These are phyloP conservation scores for Calyptommatus sinebrachiatus DNA, from an alignment of 2,113 vertebrate genomes.

Conservation along the genomic window DNA sequence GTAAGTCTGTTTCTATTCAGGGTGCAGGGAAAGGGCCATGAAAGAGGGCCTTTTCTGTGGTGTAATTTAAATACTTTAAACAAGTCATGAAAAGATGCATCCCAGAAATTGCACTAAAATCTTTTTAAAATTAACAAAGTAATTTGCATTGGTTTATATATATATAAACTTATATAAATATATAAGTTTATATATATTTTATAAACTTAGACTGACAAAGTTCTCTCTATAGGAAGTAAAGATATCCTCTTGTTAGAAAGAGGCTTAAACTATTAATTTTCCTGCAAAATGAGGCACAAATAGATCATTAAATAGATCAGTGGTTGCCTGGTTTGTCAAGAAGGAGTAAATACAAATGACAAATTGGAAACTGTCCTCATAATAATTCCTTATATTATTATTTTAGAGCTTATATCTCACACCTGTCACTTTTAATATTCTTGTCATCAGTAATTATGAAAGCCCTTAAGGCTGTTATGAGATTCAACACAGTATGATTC, in stretches of 20 bases:
- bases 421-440: conserved; percentile 46
- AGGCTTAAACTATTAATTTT: conserved; percentile 36
- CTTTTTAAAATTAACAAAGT: neutral
- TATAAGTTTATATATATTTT: neutral
- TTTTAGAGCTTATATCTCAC: conserved; percentile 29
- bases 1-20: too few relatives aligned
- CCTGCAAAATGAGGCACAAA: neutral
- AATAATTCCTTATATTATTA: conserved; percentile 46
- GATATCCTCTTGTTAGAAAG: conserved; percentile 25
- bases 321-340: conserved; percentile 41
- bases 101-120: conserved; percentile 26
- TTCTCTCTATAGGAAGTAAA: conserved; percentile 10
- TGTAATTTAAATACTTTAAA: too few relatives aligned
- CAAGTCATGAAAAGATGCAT: conserved; percentile 2
- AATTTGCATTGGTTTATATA: too few relatives aligned
- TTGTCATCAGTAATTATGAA: conserved; percentile 49
- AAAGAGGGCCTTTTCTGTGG: too few relatives aligned
- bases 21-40: too few relatives aligned
- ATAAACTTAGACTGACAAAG: conserved; percentile 1
- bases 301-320: conserved; percentile 29
- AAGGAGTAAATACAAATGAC: conserved; percentile 41
- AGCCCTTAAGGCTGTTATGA: conserved; percentile 43
- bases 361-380: conserved; percentile 29
- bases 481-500: neutral
- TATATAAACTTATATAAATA: too few relatives aligned